Conservation (phyloP, 2,797 vertebrate genomes). For the Otus scops region DNA sequence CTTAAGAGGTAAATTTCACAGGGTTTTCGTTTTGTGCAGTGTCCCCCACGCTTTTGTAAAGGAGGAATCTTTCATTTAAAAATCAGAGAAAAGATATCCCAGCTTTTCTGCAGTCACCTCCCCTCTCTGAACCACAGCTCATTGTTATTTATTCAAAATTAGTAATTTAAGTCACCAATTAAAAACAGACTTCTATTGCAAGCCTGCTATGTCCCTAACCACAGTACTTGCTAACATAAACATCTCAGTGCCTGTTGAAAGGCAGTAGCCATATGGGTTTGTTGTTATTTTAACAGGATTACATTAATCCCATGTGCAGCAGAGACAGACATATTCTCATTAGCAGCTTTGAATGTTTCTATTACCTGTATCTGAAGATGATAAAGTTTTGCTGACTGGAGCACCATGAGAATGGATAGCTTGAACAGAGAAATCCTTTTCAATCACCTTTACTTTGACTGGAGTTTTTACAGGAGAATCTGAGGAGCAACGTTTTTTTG, state of each 20-base stretch:
- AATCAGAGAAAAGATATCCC: background rate
- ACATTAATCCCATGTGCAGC: background rate
- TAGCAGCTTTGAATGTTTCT: background rate
- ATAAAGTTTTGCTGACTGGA: slow-evolving; percentile 91
- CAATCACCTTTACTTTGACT: slow-evolving; percentile 82
- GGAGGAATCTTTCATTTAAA: background rate
- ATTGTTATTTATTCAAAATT: background rate
- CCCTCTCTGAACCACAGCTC: background rate
- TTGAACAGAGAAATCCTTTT: slow-evolving; percentile 87
- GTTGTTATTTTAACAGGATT: slow-evolving; percentile 5
- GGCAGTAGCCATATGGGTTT: background rate
- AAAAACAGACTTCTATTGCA: background rate
- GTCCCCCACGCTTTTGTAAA: background rate
- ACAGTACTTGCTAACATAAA: background rate
- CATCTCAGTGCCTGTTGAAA: background rate
- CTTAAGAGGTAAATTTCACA: background rate
- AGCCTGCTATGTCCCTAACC: background rate
- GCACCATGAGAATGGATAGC: slow-evolving; percentile 73
- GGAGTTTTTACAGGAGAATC: slow-evolving; percentile 82
- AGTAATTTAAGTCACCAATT: background rate
- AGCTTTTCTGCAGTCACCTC: background rate
- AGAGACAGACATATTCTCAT: background rate
- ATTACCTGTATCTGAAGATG: slow-evolving; percentile 91
- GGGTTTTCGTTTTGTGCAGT: background rate
- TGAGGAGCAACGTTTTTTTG: slow-evolving; percentile 42